Evolutionary conservation across 2,888 invertebrate genomes (phyloP).

Genomic region (Brachyopa scutellaris): DNA sequence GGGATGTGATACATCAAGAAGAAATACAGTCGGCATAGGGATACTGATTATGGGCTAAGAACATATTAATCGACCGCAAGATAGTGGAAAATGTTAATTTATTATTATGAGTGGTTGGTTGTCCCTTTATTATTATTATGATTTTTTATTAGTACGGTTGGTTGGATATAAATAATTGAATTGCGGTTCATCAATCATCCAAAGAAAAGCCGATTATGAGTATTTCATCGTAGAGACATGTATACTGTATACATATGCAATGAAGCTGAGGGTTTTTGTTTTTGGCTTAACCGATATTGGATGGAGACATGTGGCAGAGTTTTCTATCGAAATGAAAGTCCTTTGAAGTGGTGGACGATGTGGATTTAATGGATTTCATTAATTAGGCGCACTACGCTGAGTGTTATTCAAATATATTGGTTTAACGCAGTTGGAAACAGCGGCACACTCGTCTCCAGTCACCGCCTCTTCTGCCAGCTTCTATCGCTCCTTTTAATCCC

Average conservation of each 20-base stretch:
- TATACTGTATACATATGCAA: conserved; percentile 4
- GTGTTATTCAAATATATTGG: too few species aligned
- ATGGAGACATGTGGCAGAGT: background rate
- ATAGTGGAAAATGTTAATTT: background rate
- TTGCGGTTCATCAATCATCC: conserved; percentile 29
- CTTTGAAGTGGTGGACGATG: background rate
- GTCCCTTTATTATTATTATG: background rate
- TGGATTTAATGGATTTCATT: background rate
- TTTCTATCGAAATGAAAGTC: background rate
- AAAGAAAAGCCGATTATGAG: background rate
- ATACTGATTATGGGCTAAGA: conserved; percentile 32
- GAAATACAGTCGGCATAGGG: background rate
- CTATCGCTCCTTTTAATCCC: too few species aligned
- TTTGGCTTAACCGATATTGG: background rate
- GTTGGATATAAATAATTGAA: conserved; percentile 12
- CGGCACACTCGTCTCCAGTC: too few species aligned
- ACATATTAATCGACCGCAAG: conserved; percentile 26
- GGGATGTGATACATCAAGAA: conserved; percentile 15
- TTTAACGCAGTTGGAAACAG: too few species aligned
- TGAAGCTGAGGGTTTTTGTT: background rate
- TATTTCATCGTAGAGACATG: background rate
- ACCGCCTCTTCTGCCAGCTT: too few species aligned
- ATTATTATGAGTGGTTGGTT: background rate
- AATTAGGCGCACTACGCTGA: too few species aligned
- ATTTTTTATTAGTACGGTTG: too few species aligned